Percentiles rank a stretch among this genome's conserved stretches.
These are phyloP conservation scores for Psammodynastes pulverulentus DNA, from an alignment of 2,113 vertebrate species.

Conservation along the genomic window DNA sequence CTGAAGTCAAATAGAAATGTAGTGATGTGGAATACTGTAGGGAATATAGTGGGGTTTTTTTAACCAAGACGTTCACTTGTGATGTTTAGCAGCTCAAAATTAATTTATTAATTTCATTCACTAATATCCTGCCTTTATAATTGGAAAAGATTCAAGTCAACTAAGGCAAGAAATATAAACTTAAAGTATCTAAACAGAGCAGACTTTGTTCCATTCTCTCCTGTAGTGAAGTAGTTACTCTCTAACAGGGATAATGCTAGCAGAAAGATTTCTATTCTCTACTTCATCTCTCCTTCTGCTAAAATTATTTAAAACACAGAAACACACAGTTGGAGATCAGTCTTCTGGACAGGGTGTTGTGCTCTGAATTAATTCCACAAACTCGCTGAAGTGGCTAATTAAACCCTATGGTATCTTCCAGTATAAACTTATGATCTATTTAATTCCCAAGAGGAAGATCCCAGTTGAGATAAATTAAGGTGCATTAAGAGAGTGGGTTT, in stretches of 20 bases:
- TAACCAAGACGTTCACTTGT: neutral
- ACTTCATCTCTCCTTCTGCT: neutral
- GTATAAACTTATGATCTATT: constrained; percentile 23
- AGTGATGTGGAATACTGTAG: neutral
- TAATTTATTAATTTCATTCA: neutral
- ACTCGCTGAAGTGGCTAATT: neutral
- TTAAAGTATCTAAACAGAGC: neutral
- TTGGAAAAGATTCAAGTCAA: neutral
- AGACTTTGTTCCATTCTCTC: neutral
- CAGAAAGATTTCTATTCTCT: neutral
- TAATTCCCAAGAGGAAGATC: constrained; percentile 1
- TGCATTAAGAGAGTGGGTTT: constrained; percentile 13
- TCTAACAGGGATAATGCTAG: neutral
- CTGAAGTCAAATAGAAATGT: neutral
- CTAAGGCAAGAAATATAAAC: neutral
- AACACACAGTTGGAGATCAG: neutral
- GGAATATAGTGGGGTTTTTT: neutral
- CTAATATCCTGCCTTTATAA: neutral
- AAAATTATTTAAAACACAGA: neutral
- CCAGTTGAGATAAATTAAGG: neutral
- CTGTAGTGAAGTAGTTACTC: neutral
- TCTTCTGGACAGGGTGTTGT: neutral
- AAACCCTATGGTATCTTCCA: neutral
- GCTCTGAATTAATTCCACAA: constrained; percentile 9
- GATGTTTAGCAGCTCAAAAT: neutral